These are phyloP conservation scores for Trinorchestia longiramus DNA, from an alignment of 1,140 invertebrate species.

Conservation along the genomic window DNA sequence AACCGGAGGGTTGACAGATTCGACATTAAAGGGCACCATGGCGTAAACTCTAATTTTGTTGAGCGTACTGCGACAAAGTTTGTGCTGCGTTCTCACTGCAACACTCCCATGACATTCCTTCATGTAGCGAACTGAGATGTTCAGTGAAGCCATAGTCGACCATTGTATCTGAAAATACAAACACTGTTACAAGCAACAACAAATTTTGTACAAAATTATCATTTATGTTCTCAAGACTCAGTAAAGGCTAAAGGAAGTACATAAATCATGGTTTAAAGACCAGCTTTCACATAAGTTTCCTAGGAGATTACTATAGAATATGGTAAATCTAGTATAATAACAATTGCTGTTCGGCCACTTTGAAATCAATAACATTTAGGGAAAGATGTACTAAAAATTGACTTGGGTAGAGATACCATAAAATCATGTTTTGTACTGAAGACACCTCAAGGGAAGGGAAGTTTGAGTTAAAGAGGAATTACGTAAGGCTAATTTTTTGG, in stretches of 20 bases:
- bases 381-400: too few relatives aligned
- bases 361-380: too few relatives aligned
- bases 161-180: background rate
- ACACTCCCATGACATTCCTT: conserved; percentile 30
- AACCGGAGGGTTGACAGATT: conserved; percentile 28
- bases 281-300: background rate
- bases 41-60: conserved; percentile 36
- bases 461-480: too few relatives aligned
- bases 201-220: background rate
- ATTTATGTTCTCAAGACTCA: background rate
- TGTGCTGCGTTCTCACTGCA: background rate
- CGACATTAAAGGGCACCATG: background rate
- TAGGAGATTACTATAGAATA: background rate
- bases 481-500: too few relatives aligned
- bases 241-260: background rate
- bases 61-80: background rate
- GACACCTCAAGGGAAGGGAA: too few relatives aligned
- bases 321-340: too few relatives aligned
- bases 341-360: too few relatives aligned
- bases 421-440: too few relatives aligned
- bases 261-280: background rate
- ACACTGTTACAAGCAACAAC: background rate
- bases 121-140: conserved; percentile 26
- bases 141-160: conserved; percentile 15
- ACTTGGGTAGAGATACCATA: too few relatives aligned